Evolutionary conservation across 1,140 invertebrate species (phyloP), one percentile per base, ranked within the genome.

Genomic region (Heliconius nattereri): DNA sequence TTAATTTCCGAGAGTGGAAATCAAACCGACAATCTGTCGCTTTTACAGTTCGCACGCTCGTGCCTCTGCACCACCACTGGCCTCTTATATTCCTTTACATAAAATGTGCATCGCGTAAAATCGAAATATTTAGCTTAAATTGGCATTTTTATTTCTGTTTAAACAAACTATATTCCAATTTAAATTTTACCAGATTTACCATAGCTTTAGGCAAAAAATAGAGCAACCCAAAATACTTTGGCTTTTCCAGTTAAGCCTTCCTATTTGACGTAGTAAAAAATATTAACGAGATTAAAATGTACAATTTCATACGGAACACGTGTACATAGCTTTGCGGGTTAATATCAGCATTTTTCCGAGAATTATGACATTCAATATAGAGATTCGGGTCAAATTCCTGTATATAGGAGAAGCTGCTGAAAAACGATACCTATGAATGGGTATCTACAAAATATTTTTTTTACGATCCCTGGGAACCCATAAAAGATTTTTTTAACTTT

Each of bases 281-380:
- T 29, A 26, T 66, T 66, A 66, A 66, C 60, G 60, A 66, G 60
- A 66, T 66, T 66, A 72, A 72, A 72, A 72, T 72, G 35, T 66
- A 26, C 60, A 66, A 72, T 37, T 72, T 72, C 71, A 72, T n/a
- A 72, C 29, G 37, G 32, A 72, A 72, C 71, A 72, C 71, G 71
- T 72, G 71, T 72, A 72, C 60, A 66, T 72, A 72, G 71, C 71
- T 23, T n/a, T 37, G 19, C 32, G 19, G 71, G 35, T 72, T 72
- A 72, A 72, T 72, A 72, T 72, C 71, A 72, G 71, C 71, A 72
- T 49, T 76, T 76, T 71, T 57, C 66, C 75, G 23, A 76, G 37
- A 76, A 76, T 76, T 71, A 26, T 45, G 75, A 66, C 66, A 76
- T 76, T 76, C 40, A 70, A 76, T 76, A 76, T 71, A 52, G 75